Conservation (phyloP, 2,888 invertebrate genomes). For the Dastarcus helophoroides region DNA sequence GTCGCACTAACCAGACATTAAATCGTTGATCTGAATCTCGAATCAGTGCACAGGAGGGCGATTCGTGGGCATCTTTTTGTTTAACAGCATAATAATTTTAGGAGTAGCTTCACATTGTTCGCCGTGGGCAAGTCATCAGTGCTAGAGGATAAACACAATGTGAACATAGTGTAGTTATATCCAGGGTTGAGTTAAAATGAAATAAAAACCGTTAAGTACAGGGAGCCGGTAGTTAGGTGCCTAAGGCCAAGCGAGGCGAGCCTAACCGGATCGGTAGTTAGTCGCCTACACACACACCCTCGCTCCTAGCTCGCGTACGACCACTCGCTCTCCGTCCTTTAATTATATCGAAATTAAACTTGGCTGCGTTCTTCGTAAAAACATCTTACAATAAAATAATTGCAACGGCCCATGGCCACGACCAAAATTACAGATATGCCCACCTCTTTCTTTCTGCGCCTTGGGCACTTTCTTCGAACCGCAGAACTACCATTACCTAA, state of each 20-base stretch:
- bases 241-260: constrained; percentile 22
- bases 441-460: no score
- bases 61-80: no score
- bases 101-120: constrained; percentile 20
- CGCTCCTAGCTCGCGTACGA: constrained; percentile 16
- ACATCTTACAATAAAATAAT: no score
- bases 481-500: no score
- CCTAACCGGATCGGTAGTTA: constrained; percentile 28
- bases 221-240: constrained; percentile 25
- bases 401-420: no score
- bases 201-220: constrained; percentile 27
- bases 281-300: constrained; percentile 31
- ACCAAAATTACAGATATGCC: no score
- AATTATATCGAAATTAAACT: constrained; percentile 16
- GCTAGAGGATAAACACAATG: constrained; percentile 16
- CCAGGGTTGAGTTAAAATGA: constrained; percentile 17
- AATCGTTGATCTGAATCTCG: no score
- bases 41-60: no score
- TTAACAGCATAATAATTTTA: no score
- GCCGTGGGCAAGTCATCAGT: constrained; percentile 19
- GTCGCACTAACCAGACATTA: no score
- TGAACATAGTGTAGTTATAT: constrained; percentile 18
- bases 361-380: no score
- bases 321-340: constrained; percentile 14
- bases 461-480: no score